Conservation (phyloP, 1,140 invertebrate genomes). For the Phortica variegata region DNA sequence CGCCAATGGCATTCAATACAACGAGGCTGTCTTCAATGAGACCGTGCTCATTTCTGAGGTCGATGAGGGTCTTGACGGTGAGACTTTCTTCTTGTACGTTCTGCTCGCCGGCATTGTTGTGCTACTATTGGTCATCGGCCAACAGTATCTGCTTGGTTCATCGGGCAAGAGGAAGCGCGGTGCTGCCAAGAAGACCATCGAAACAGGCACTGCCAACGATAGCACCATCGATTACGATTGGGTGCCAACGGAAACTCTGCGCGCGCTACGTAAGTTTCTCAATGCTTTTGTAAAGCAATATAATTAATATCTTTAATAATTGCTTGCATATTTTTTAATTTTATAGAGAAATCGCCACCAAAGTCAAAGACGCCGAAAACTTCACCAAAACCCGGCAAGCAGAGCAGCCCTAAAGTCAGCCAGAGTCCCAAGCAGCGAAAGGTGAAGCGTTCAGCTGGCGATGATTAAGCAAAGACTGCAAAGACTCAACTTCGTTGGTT, state of each 20-base stretch:
- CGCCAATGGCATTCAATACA: conserved; percentile 66
- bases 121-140: conserved; percentile 82
- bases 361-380: conserved; percentile 56
- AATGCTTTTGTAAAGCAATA: too few species aligned
- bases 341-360: conserved; percentile 65
- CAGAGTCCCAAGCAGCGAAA: conserved; percentile 74
- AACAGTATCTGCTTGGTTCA: conserved; percentile 83
- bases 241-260: conserved; percentile 89
- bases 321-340: conserved; percentile 18
- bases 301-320: conserved; percentile 8
- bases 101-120: conserved; percentile 88
- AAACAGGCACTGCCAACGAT: conserved; percentile 82
- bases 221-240: conserved; percentile 97
- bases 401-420: conserved; percentile 58
- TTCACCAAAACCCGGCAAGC: conserved; percentile 58
- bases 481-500: conserved; percentile 1
- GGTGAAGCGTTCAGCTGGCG: conserved; percentile 68
- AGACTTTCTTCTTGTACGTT: conserved; percentile 97
- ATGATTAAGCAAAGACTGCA: conserved; percentile 60
- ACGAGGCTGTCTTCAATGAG: conserved; percentile 96
- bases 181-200: conserved; percentile 66
- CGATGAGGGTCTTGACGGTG: conserved; percentile 95
- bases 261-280: conserved; percentile 77
- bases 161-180: conserved; percentile 60
- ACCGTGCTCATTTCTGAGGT: conserved; percentile 96